These are phyloP conservation scores for Dione juno DNA, from an alignment of 2,888 invertebrate species.

Conservation along the genomic window DNA sequence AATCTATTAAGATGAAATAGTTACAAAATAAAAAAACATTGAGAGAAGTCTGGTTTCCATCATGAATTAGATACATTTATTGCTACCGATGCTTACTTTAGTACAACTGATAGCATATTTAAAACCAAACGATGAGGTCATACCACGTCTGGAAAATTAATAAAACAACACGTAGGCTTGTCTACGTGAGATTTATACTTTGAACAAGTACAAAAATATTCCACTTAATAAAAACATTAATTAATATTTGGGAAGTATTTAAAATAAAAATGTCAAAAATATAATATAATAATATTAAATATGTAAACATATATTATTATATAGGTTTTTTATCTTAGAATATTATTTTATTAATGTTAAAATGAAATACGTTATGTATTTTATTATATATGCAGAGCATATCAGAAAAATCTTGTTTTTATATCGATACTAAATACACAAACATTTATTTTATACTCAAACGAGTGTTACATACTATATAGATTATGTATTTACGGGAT, in stretches of 20 bases:
- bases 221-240: not conserved
- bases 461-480: no score
- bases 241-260: not conserved
- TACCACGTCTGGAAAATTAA: conserved; percentile 41
- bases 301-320: not conserved
- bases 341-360: no score
- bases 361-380: not conserved
- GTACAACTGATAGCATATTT: conserved; percentile 34
- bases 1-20: conserved; percentile 1
- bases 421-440: not conserved
- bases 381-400: not conserved
- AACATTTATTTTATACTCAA: not conserved
- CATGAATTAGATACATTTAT: conserved; percentile 41
- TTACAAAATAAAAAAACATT: not conserved
- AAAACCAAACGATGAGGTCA: conserved; percentile 50
- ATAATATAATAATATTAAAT: no score
- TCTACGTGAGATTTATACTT: conserved; percentile 30
- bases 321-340: no score
- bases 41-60: conserved; percentile 41
- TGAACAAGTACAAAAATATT: not conserved
- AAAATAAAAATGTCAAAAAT: not conserved
- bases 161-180: conserved; percentile 29
- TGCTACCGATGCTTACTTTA: conserved; percentile 27
- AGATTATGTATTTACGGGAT: no score
- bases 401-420: not conserved